Base-by-base conservation (phyloP, 2,797 vertebrate genomes). In the Parauchenoglanis punctatus region DNA sequence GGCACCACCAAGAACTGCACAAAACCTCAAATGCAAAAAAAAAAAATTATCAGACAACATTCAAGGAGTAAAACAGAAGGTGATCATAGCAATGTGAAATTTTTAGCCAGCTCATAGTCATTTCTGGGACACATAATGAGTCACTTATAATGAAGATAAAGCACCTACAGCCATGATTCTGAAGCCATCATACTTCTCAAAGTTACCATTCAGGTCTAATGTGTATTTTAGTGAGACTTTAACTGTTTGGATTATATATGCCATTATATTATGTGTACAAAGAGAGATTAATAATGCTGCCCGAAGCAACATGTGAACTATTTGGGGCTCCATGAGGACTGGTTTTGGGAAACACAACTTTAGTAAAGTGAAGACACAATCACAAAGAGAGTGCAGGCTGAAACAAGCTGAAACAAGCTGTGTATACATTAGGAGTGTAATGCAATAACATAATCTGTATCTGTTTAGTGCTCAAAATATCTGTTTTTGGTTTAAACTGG, bases 91-190 rank as follows among this genome's bases (percentile, higher is more conserved):
- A 23, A 40, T 68, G 46, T 52, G 18, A 52, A n/a, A 83, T 87
- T 31, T 80, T 31, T 18, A 86, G 73, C 25, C 80, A 25, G 76
- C 3, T 40, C 40, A 82, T 65, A 77, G n/a, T 70, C n/a, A 17
- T 76, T 35, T 68, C 73, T 54, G 61, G 49, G 44, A 77, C 68
- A 40, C 8, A 70, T 31, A 68, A 28, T 56, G 83, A 85, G 61
- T 85, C 13, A 86, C 12, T 49, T 82, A 59, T 63, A 85, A 90
- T 20, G 15, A 31, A 28, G 8, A 49, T 83, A 20, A 40, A 80
- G 8, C 2, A 35, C 20, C 7, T 20, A 58, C 8, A 11, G 3
- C 52, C 7, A 20, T 56, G 72, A 49, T 70, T 44, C 7, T 44
- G n/a, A 56, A 54, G n/a, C 31, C 65, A 15, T 28, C 31, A 67